These are phyloP conservation scores for Leptodirus hochenwartii DNA, from an alignment of 2,888 invertebrate species.

Conservation along the genomic window DNA sequence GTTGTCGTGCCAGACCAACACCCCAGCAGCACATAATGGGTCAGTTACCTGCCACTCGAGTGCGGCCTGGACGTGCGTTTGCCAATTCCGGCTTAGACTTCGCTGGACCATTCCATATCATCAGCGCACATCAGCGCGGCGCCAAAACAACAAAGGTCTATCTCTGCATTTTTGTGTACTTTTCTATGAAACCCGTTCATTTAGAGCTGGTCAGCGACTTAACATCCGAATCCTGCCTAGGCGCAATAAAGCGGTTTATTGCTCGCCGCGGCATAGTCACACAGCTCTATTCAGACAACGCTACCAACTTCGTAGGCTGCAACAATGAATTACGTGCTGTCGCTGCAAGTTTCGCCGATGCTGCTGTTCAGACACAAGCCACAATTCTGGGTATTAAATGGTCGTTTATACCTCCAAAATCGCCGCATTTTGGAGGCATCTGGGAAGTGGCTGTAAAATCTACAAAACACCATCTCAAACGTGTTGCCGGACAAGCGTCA, in stretches of 20 bases:
- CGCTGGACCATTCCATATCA: too few species aligned
- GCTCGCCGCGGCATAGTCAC: neutral
- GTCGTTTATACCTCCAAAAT: constrained; percentile 7
- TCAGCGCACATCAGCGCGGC: too few species aligned
- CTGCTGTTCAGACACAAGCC: too few species aligned
- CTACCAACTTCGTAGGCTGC: constrained; percentile 5
- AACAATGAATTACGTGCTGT: constrained; percentile 3
- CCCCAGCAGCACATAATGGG: too few species aligned
- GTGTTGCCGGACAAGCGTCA: neutral
- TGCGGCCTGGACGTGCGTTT: too few species aligned
- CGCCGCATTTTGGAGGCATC: constrained; percentile 8
- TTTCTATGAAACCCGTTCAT: constrained; percentile 8
- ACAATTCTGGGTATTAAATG: neutral
- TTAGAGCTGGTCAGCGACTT: constrained; percentile 6
- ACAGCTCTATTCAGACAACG: constrained; percentile 6
- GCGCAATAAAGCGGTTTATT: constrained; percentile 1
- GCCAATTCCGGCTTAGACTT: too few species aligned
- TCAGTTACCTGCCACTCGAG: too few species aligned
- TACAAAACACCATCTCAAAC: constrained; percentile 4
- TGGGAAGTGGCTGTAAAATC: constrained; percentile 8
- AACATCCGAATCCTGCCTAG: constrained; percentile 6
- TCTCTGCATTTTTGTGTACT: too few species aligned
- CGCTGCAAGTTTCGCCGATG: too few species aligned
- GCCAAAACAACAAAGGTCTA: too few species aligned
- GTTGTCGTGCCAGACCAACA: too few species aligned